These are phyloP conservation scores for Hylaeus anthracinus DNA, from an alignment of 1,140 invertebrate genomes.

Conservation along the genomic window DNA sequence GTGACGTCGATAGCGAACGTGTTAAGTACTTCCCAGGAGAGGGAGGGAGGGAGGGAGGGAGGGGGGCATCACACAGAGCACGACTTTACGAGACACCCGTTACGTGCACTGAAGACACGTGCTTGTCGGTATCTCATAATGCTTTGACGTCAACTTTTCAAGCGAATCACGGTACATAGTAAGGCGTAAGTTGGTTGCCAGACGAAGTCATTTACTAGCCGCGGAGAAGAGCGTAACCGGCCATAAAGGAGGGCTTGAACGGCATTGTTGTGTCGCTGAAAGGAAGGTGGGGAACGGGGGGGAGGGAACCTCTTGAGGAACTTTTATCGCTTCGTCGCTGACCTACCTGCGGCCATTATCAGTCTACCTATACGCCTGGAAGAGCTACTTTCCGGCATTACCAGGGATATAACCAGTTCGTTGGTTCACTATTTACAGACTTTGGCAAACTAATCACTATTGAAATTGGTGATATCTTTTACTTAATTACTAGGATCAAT, in stretches of 20 bases:
- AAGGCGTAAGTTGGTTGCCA: constrained; percentile 37
- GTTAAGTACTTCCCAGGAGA: too few relatives aligned
- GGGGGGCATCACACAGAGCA: not conserved
- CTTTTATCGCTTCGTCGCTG: constrained; percentile 73
- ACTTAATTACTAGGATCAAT: too few relatives aligned
- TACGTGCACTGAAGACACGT: constrained; percentile 4
- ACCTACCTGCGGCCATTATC: constrained; percentile 65
- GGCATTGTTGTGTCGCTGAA: constrained; percentile 64
- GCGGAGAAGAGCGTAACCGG: constrained; percentile 53
- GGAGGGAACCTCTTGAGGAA: constrained; percentile 61
- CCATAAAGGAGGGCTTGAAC: constrained; percentile 60
- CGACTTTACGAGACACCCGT: not conserved
- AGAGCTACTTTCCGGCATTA: constrained; percentile 57
- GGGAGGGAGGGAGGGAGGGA: too few relatives aligned
- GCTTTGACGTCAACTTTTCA: constrained; percentile 44
- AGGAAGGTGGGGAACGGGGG: constrained; percentile 11
- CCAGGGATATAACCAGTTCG: constrained; percentile 15
- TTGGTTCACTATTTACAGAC: too few relatives aligned
- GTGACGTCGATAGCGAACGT: too few relatives aligned
- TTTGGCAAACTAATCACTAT: too few relatives aligned
- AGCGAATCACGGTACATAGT: constrained; percentile 43
- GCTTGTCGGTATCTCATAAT: constrained; percentile 45
- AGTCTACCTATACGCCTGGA: constrained; percentile 52
- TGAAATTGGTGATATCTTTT: too few relatives aligned
- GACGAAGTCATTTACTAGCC: constrained; percentile 62